Conservation (phyloP, 2,797 vertebrate genomes). For the Rhinella marina region DNA sequence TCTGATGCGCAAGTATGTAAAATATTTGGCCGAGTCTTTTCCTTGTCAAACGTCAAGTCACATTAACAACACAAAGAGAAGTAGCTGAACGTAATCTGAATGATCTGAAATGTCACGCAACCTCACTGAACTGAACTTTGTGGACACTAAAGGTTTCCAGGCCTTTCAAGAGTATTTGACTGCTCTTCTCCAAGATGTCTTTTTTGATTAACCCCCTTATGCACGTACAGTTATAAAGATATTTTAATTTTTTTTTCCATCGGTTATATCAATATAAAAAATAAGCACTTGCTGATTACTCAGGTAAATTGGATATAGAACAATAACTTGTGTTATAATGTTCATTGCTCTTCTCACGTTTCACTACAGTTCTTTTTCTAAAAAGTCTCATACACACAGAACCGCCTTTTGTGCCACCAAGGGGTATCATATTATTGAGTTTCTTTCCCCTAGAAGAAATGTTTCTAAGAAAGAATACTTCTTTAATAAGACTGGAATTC, state of each 20-base stretch:
- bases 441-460: too few relatives aligned
- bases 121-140: constrained; percentile 54
- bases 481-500: too few relatives aligned
- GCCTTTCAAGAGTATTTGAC: constrained; percentile 21
- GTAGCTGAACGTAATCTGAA: constrained; percentile 55
- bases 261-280: not conserved
- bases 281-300: not conserved
- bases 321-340: not conserved
- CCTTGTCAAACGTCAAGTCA: constrained; percentile 61
- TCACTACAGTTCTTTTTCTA: too few relatives aligned
- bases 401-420: too few relatives aligned
- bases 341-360: too few relatives aligned
- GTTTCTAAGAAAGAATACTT: too few relatives aligned
- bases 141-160: constrained; percentile 46
- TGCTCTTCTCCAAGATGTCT: constrained; percentile 24
- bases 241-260: not conserved
- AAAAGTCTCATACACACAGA: too few relatives aligned
- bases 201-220: constrained; percentile 2
- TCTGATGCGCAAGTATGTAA: constrained; percentile 53
- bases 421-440: too few relatives aligned
- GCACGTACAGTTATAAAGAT: too few relatives aligned
- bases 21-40: constrained; percentile 53
- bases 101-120: constrained; percentile 60
- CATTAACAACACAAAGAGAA: constrained; percentile 55
- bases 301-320: not conserved